Evolutionary conservation across 2,113 vertebrate genomes (phyloP).

Genomic region (Cettia cetti): DNA sequence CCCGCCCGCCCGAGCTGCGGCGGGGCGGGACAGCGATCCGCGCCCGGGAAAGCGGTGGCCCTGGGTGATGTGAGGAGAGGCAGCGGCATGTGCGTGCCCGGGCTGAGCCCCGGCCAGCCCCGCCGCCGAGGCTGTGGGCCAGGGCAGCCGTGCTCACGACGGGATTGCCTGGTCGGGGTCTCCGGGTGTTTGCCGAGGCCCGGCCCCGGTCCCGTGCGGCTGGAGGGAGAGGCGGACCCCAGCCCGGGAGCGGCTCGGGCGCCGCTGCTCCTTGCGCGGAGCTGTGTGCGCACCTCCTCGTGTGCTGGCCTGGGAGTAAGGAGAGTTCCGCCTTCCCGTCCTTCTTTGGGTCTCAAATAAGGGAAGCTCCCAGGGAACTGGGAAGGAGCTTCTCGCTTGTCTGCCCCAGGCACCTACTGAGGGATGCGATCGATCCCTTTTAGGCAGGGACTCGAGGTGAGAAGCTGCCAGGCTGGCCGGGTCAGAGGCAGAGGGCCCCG

Average conservation of each 20-base stretch:
- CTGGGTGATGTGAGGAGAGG: rapidly evolving
- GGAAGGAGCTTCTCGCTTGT: rapidly evolving
- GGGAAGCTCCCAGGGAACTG: neutral
- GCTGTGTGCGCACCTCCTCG: neutral
- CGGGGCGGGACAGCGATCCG: neutral
- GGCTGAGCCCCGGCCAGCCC: neutral
- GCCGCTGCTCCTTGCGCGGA: rapidly evolving
- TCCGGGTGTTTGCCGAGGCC: rapidly evolving
- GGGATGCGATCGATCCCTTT: rapidly evolving
- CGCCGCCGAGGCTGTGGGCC: neutral
- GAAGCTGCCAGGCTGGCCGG: neutral
- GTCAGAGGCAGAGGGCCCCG: neutral
- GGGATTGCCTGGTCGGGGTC: rapidly evolving
- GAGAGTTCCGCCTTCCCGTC: rapidly evolving
- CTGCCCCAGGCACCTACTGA: neutral
- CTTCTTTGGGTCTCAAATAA: neutral
- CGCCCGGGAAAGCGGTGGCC: neutral
- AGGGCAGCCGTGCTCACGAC: rapidly evolving
- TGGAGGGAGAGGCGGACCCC: neutral
- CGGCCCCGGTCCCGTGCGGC: rapidly evolving
- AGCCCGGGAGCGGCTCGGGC: neutral
- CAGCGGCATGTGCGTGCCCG: neutral
- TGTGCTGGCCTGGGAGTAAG: neutral
- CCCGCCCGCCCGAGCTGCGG: too few species aligned
- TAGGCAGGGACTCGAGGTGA: neutral